Evolutionary conservation across 1,140 invertebrate species (phyloP), one percentile per base, ranked within the genome.

Genomic region (Tetramorium simillimum): DNA sequence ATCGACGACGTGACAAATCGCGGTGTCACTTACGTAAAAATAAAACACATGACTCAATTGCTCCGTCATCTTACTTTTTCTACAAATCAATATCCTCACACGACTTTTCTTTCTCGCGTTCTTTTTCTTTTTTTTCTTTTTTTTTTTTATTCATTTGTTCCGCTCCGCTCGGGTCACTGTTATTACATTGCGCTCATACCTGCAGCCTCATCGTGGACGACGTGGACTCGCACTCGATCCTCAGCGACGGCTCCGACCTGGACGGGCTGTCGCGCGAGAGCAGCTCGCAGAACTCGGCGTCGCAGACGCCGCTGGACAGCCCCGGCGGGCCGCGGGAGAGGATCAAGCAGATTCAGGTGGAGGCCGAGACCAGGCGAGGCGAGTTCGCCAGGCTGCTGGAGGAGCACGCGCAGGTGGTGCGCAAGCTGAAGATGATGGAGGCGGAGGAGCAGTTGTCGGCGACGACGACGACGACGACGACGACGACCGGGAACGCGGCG

Each of bases 351-450:
- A 93, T 92, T 51, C 92, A 96, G 92, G 95, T 95, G 40, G 94
- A 95, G 65, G 95, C 95, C 21, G 94, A 95, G 77, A 95, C 94
- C 12, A 92, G 95, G 37, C 93, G 95, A 72, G 93, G 92, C 46
- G 95, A 96, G 82, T 96, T 96, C 85, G 95, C 95, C 24, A 91
- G 94, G 72, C 89, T 96, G 6, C 90, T 96, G 18, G 95, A 96
- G 76, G 95, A 96, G 85, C 95, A 96, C 84, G 95, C 95, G 16
- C 95, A 96, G 82, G 93, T 96, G 43, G 95, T 96, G 21, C 87
- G 93, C 62, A 92, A 94, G 77, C 88, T 95, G 85, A 95, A 95
- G 82, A 93, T 94, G 85, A 95, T 95, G 92, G 94, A 95, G 67
- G 93, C 94, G 24, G 93, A 93, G 76, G 93, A 93, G 65, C 92